Base-by-base conservation (phyloP, 2,888 invertebrate species). In the Andricus curvator region DNA sequence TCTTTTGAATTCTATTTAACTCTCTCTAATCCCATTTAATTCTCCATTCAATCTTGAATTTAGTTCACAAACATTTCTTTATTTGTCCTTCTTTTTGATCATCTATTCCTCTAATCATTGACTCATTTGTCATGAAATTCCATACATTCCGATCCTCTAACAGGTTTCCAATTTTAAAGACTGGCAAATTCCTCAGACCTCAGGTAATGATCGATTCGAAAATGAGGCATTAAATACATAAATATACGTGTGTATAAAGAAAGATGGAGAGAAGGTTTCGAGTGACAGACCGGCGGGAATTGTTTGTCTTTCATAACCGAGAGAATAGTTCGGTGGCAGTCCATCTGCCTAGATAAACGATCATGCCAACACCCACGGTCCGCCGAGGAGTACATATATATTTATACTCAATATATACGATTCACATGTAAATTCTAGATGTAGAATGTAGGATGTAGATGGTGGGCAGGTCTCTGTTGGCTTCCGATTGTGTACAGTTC, bases 261-360 rank as follows among this genome's bases (percentile, higher is more conserved):
- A 22, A 74, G 33, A 78, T 56, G 68, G 20, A 62, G 48, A 77
- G 29, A 77, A 74, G 33, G 51, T 25, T 25, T 78, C 29, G 81
- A 80, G 51, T 76, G 79, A 84, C 80, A 64, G 81, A 22, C 17
- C 66, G 76, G 77, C 77, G 64, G 78, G 74, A 80, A 84, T 78
- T 84, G 82, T 84, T 84, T 83, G 77, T 82, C 65, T 83, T 83
- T 82, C 81, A 60, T 77, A 80, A 80, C 56, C 74, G 33, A 29
- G 64, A 81, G 77, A 77, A 78, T 81, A 60, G 56, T 33, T 68
- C 79, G 66, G 79, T 81, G 81, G 79, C 81, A 80, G 80, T 80
- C 77, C 79, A 84, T 84, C 80, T 81, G 81, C 77, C 79, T 81
- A 67, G 80, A 79, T 80, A 80, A 70, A 74, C 56, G 77, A 84